These are phyloP conservation scores for Pachymerium ferrugineum DNA, from an alignment of 2,888 invertebrate genomes.

Conservation along the genomic window DNA sequence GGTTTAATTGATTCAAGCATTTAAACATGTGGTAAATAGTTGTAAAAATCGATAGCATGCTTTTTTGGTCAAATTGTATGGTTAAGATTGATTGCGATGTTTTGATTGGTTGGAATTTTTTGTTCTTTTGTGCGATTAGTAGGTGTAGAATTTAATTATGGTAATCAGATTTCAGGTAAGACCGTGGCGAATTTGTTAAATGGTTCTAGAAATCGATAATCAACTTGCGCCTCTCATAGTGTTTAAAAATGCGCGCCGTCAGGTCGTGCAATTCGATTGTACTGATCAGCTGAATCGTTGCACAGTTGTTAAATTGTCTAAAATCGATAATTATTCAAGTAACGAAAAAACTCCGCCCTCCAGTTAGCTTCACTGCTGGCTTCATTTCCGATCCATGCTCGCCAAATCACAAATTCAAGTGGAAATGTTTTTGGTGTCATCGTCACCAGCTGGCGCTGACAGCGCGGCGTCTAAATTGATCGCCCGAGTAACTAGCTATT, in stretches of 20 bases:
- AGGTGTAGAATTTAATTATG: constrained; percentile 19
- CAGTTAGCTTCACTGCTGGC: neutral
- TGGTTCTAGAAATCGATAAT: neutral
- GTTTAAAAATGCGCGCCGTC: too few relatives aligned
- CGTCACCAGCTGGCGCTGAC: constrained; percentile 25
- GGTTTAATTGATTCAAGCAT: constrained; percentile 12
- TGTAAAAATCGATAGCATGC: constrained; percentile 10
- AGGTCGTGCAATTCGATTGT: too few relatives aligned
- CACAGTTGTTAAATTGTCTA: too few relatives aligned
- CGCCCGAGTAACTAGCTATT: neutral
- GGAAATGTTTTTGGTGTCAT: constrained; percentile 25
- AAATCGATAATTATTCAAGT: neutral
- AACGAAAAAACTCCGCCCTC: neutral
- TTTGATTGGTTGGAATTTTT: constrained; percentile 16
- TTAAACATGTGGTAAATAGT: neutral
- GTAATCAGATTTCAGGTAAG: constrained; percentile 6
- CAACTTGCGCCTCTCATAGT: too few relatives aligned
- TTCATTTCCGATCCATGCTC: neutral
- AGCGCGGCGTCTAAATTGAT: constrained; percentile 9
- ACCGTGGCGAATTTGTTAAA: constrained; percentile 4
- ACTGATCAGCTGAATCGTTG: too few relatives aligned
- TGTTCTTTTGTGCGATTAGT: neutral
- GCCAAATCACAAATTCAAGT: constrained; percentile 21
- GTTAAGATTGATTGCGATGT: constrained; percentile 13
- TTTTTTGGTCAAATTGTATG: neutral